Evolutionary conservation across 2,113 vertebrate genomes (phyloP).

Genomic region (Colinus virginianus): DNA sequence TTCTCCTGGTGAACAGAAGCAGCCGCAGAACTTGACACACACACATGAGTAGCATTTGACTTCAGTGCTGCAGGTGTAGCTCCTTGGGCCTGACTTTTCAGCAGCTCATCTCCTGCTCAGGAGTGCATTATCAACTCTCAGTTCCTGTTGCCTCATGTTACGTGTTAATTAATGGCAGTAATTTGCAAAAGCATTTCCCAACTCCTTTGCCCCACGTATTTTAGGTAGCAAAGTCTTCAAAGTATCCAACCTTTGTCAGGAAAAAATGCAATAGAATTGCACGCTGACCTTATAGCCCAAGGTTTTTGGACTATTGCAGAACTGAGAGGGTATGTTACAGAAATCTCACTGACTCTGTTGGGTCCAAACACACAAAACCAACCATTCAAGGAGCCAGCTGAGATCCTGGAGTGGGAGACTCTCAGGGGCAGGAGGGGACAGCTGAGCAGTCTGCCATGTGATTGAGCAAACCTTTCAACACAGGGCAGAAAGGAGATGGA

Average conservation of each 20-base stretch:
- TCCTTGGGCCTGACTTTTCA: background rate
- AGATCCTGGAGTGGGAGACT: background rate
- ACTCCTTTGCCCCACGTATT: rapidly evolving
- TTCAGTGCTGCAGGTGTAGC: background rate
- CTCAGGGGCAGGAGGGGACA: background rate
- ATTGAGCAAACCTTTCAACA: background rate
- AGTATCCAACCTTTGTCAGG: background rate
- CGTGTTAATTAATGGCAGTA: background rate
- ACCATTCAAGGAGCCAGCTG: background rate
- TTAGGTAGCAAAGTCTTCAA: background rate
- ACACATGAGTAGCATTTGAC: background rate
- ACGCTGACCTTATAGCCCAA: background rate
- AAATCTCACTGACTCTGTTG: background rate
- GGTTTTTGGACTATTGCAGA: background rate
- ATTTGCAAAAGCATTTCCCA: background rate
- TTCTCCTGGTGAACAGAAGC: background rate
- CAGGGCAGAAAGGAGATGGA: background rate
- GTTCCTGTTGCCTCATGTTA: background rate
- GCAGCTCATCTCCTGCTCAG: background rate
- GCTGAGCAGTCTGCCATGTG: background rate
- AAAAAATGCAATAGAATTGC: background rate
- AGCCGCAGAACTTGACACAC: rapidly evolving
- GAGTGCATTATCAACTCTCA: background rate
- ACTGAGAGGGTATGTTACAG: background rate
- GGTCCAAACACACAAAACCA: background rate